Base-by-base conservation (phyloP, 53 echinoderm and acorn worm species). In the Echinometra lucunter region DNA sequence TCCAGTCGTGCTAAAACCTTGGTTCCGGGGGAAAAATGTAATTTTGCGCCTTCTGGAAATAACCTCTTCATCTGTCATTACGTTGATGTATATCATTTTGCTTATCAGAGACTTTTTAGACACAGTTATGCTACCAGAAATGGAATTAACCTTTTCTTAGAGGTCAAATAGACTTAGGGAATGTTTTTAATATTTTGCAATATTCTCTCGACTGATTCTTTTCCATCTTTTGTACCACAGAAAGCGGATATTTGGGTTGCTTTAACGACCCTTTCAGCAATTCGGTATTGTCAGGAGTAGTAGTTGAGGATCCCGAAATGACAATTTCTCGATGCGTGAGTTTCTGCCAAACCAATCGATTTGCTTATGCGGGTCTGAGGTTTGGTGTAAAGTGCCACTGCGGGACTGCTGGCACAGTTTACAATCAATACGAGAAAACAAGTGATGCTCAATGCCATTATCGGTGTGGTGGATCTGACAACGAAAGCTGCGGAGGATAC, bases 191-290 rank as follows among this genome's bases (percentile, higher is more conserved):
- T n/a, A n/a, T n/a, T n/a, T n/a, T n/a, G n/a, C n/a, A n/a, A n/a
- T n/a, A n/a, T n/a, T n/a, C n/a, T n/a, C n/a, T n/a, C n/a, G n/a
- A n/a, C n/a, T n/a, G n/a, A n/a, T n/a, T n/a, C n/a, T n/a, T n/a
- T n/a, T n/a, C n/a, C n/a, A n/a, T n/a, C 2, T 58, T 58, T 38
- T 75, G 4, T 23, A 78, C 42, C 42, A 78, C 88, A 88, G 88
- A 88, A 15, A 88, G 88, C 34, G 88, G 88, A n/a, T 88, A 88
- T 38, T 17, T 88, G 88, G 88, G 88, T 3, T 88, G 88, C 12
- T 88, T 55, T 56, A 55, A 47, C 35, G 88, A 88, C 34, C n/a
- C 1, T 7, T 30, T 88, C 56, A 32, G 0, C 18, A 32, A 49
- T 56, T 15, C 88, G 28, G 56, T 7, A 16, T 56, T 88, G 88